Base-by-base conservation (phyloP, 2,797 vertebrate species). In the Pipistrellus pygmaeus region DNA sequence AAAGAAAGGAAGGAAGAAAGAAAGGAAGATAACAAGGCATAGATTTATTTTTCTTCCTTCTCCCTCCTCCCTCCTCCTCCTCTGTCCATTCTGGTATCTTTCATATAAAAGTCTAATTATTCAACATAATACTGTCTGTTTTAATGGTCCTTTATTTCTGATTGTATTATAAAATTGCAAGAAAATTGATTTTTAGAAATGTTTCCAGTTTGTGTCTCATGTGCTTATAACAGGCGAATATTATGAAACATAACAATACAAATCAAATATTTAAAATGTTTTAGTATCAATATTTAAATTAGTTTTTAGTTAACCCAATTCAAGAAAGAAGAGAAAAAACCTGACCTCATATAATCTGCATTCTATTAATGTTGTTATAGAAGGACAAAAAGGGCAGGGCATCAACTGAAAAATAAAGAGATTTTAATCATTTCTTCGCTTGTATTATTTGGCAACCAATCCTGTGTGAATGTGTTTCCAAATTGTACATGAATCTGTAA, bases 401-500 rank as follows among this genome's bases (percentile, higher is more conserved):
- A 46, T 62, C 48, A 57, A 80, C 21, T 21, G 51, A 80, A 87
- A 90, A 55, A 69, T 46, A 69, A 81, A 90, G 73, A 75, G 69
- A 90, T 86, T 85, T 77, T 80, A 90, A 85, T 76, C 66, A 81
- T 8, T 82, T 76, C 35, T 80, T 62, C 66, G 6, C 20, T 85
- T 75, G 41, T 23, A 73, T 94, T 94, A 71, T 93, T 92, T n/a
- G 69, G 89, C 46, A 88, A 21, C 48, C 72, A 23, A 77, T 77
- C 85, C 60, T 81, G 51, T 32, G 27, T 91, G 88, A 92, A 83
- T 32, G 85, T 86, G 62, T 78, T 92, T 92, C 51, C 51, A 84
- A 95, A 92, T 15, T 86, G 64, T 87, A 91, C 64, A 83, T 0
- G 3, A 27, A 82, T 87, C 76, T 94, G 44, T 68, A 96, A 97